Conservation (phyloP, 2,113 vertebrate genomes). For the Patagioenas fasciata region DNA sequence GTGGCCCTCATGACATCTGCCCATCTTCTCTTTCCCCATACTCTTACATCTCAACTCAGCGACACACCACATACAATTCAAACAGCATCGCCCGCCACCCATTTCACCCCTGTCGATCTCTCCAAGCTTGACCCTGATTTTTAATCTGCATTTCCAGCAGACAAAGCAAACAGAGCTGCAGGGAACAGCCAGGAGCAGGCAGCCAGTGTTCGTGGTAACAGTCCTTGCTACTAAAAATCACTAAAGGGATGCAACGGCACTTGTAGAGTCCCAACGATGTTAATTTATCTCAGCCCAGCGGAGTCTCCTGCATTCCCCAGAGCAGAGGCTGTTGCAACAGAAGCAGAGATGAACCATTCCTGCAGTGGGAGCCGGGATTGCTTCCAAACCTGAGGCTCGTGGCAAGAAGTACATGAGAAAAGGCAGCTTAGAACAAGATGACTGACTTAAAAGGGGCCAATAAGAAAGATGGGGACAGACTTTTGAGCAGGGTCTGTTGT, state of each 20-base stretch:
- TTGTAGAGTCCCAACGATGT: neutral
- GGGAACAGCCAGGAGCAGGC: neutral
- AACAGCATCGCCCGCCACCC: fast-evolving
- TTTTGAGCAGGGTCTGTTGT: too few species aligned
- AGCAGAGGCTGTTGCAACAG: neutral
- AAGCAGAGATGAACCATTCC: neutral
- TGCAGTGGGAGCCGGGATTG: fast-evolving
- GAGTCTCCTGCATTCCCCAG: neutral
- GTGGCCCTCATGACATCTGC: neutral
- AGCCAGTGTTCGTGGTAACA: too few species aligned
- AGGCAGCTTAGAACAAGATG: neutral
- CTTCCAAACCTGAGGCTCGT: neutral
- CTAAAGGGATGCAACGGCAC: neutral
- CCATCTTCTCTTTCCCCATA: neutral
- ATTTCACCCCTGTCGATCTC: neutral
- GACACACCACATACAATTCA: neutral
- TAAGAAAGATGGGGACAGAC: too few species aligned
- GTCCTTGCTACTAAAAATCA: neutral
- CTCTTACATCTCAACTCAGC: neutral
- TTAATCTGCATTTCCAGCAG: neutral
- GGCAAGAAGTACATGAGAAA: neutral
- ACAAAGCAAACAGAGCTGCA: neutral
- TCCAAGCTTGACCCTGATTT: neutral
- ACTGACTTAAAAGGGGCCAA: too few species aligned
- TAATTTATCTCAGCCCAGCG: neutral